Percentiles rank a stretch among this genome's conserved stretches.
These are phyloP conservation scores for Nematolebias whitei DNA, from an alignment of 2,113 vertebrate species.

Conservation along the genomic window DNA sequence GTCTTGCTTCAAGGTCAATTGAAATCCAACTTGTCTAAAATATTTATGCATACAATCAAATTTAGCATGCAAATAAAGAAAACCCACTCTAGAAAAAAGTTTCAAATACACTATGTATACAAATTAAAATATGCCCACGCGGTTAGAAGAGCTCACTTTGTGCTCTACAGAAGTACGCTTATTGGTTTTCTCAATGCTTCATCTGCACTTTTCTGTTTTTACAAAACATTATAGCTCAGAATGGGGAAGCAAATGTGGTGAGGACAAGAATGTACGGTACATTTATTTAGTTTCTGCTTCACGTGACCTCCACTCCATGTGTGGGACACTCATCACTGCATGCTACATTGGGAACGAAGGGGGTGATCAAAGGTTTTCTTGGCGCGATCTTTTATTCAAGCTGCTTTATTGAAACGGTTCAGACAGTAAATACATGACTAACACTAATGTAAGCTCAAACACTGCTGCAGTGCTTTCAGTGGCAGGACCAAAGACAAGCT, in stretches of 20 bases:
- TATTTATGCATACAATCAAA: constrained; percentile 99
- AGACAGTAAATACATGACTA: constrained; percentile 17
- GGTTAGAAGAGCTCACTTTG: constrained; percentile 83
- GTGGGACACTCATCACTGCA: constrained; percentile 53
- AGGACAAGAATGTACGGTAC: constrained; percentile 65
- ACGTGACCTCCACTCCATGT: constrained; percentile 49
- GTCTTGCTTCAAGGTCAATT: constrained; percentile 96
- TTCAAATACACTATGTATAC: constrained; percentile 99
- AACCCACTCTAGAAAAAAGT: constrained; percentile 90
- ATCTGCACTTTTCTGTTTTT: constrained; percentile 85
- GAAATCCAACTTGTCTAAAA: constrained; percentile 99
- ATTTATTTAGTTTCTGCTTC: constrained; percentile 60
- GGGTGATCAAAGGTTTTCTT: constrained; percentile 36
- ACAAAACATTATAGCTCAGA: constrained; percentile 77
- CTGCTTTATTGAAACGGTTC: constrained; percentile 36
- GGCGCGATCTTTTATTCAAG: constrained; percentile 43
- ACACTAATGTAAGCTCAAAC: constrained; percentile 41
- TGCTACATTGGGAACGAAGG: constrained; percentile 49
- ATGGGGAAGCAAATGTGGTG: constrained; percentile 67
- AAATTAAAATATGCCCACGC: constrained; percentile 99
- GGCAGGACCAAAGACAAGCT: constrained; percentile 30
- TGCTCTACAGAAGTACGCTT: constrained; percentile 90
- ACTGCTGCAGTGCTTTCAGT: constrained; percentile 37
- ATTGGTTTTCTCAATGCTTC: constrained; percentile 88
- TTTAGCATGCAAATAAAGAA: constrained; percentile 91